phyloP scores from a whole-genome alignment of 2,113 vertebrate genomes.

The Tetrao urogallus region DNA sequence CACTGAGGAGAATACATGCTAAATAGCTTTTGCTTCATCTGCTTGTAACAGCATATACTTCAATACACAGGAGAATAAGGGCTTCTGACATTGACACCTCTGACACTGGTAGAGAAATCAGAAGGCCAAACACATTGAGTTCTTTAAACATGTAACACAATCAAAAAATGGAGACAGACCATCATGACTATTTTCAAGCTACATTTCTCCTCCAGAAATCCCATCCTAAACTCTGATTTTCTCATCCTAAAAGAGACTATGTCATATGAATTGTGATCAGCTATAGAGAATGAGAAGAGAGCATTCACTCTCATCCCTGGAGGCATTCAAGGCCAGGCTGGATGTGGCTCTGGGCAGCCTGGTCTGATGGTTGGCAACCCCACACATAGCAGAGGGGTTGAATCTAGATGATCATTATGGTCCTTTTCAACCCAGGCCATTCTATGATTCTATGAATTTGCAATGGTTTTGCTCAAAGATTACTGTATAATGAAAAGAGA shows the following conservation, averaged over 20 bases:
- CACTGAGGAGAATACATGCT: background rate
- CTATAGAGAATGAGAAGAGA: background rate
- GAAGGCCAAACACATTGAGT: background rate
- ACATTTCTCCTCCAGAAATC: background rate
- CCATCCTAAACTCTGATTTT: background rate
- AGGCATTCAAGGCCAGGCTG: too few relatives aligned
- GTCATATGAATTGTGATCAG: background rate
- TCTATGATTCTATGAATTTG: background rate
- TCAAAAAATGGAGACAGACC: background rate
- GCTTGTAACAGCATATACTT: background rate
- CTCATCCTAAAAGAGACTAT: background rate
- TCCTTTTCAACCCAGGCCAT: too few relatives aligned
- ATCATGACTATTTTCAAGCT: fast-evolving
- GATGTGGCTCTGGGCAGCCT: too few relatives aligned
- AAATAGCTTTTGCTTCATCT: background rate
- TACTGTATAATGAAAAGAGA: conserved; percentile 18
- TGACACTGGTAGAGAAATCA: background rate
- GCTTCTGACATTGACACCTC: background rate
- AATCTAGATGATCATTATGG: too few relatives aligned
- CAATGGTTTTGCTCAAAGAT: conserved; percentile 30
- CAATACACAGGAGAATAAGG: background rate
- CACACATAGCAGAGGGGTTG: too few relatives aligned
- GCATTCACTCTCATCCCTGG: background rate
- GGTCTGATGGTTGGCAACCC: too few relatives aligned
- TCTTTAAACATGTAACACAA: background rate